A percentile compares a stretch with the other conserved stretches of the same genome.
phyloP scores from a whole-genome alignment of 2,113 vertebrate species.

The Acrocephalus arundinaceus region DNA sequence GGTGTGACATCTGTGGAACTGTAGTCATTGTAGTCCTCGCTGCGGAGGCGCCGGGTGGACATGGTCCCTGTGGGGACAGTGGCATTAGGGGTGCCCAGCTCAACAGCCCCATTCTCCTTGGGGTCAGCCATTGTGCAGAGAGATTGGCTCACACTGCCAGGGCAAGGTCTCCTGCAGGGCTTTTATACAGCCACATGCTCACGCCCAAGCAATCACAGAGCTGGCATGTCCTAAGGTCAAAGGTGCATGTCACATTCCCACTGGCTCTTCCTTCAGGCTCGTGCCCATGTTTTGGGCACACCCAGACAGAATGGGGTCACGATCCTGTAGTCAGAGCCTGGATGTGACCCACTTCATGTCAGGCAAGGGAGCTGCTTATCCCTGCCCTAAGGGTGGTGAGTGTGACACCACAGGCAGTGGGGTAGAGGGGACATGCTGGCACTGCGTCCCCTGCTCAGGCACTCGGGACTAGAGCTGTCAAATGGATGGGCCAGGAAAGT shows the following conservation, averaged over 20 bases:
- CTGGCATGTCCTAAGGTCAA: constrained; percentile 38
- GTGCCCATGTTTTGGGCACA: not conserved
- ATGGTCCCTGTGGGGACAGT: constrained; percentile 71
- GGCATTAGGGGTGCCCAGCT: constrained; percentile 26
- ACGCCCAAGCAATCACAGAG: not conserved
- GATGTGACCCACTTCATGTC: not conserved
- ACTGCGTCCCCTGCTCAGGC: not conserved
- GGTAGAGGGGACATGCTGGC: not conserved
- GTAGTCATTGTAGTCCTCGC: constrained; percentile 78
- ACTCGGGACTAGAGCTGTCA: not conserved
- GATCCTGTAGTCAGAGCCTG: not conserved
- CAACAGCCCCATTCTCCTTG: not conserved
- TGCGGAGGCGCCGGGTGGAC: constrained; percentile 76
- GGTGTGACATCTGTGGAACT: constrained; percentile 77
- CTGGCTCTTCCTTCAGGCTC: not conserved
- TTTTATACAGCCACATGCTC: not conserved
- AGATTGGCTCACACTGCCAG: fast-evolving
- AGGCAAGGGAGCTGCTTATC: fast-evolving
- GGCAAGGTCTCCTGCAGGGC: not conserved
- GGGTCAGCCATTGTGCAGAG: constrained; percentile 31
- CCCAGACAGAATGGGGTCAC: not conserved
- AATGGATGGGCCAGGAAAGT: not conserved
- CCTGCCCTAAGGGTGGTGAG: not conserved
- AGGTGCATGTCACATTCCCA: not conserved
- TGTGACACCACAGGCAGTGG: not conserved